Percentiles rank a stretch among this genome's conserved stretches.
phyloP scores from a whole-genome alignment of 2,797 vertebrate species.

The Labeo calbasu region DNA sequence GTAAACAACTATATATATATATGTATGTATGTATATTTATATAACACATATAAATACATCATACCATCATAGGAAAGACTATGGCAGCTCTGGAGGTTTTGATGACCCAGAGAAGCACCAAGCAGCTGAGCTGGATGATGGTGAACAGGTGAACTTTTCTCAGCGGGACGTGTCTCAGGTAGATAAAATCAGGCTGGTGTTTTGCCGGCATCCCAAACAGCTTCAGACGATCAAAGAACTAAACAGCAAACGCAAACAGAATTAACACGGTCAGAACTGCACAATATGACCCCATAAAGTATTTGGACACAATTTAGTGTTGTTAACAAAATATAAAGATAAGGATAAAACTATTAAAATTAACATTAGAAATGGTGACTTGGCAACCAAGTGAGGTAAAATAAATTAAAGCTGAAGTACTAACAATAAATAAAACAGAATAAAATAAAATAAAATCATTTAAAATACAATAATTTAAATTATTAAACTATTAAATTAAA shows the following conservation, averaged over 20 bases:
- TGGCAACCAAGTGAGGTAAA: neutral
- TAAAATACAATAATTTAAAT: neutral
- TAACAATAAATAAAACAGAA: neutral
- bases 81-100: constrained; percentile 96
- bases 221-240: constrained; percentile 95
- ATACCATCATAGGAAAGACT: constrained; percentile 99
- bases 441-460: no score
- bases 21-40: no score
- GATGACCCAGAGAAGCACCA: constrained; percentile 95
- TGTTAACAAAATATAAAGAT: neutral
- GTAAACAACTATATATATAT: neutral
- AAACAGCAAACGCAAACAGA: constrained; percentile 18
- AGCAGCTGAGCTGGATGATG: constrained; percentile 91
- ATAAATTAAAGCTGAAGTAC: neutral
- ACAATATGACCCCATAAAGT: neutral
- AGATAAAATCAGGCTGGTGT: constrained; percentile 99
- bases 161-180: constrained; percentile 96
- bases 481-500: neutral
- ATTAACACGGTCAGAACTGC: neutral
- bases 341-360: neutral
- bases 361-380: neutral
- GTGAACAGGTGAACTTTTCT: constrained; percentile 98
- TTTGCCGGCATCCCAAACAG: constrained; percentile 98
- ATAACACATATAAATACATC: constrained; percentile 29
- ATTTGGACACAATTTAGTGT: neutral